Evolutionary conservation across 2,113 vertebrate species (phyloP).

Genomic region (Archilochus colubris): DNA sequence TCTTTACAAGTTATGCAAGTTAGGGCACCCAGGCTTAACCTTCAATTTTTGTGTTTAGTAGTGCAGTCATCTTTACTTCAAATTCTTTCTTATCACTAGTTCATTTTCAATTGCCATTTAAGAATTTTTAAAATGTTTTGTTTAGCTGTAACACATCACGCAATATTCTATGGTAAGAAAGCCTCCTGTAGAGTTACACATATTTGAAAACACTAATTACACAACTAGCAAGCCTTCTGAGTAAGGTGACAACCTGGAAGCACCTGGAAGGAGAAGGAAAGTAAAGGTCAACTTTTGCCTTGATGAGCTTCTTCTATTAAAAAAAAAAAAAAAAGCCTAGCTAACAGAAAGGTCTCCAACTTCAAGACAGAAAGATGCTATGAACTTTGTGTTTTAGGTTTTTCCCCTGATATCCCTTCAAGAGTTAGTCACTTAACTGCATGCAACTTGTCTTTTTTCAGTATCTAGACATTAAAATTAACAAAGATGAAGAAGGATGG

Average conservation of each 20-base stretch:
- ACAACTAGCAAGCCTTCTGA: not conserved
- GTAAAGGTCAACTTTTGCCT: not conserved
- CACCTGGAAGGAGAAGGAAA: not conserved
- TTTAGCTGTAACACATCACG: not conserved
- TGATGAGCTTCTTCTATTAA: not conserved
- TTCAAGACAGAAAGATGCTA: not conserved
- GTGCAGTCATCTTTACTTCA: not conserved
- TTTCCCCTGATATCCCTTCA: not conserved
- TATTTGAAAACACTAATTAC: not conserved
- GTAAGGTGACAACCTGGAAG: not conserved
- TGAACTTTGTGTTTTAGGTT: not conserved
- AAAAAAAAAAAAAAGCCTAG: not conserved
- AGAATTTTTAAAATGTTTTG: not conserved
- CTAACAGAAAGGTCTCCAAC: not conserved
- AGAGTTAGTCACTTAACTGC: not conserved
- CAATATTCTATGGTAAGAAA: not conserved
- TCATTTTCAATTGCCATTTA: not conserved
- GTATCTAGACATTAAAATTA: not conserved
- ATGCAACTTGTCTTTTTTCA: not conserved
- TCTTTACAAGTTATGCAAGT: constrained; percentile 52
- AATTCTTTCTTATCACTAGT: not conserved
- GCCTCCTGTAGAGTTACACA: not conserved
- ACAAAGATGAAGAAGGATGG: not conserved
- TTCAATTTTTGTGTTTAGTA: not conserved
- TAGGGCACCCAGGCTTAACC: constrained; percentile 28